These are phyloP conservation scores for Ischnura elegans DNA, from an alignment of 2,888 invertebrate species.

Conservation along the genomic window DNA sequence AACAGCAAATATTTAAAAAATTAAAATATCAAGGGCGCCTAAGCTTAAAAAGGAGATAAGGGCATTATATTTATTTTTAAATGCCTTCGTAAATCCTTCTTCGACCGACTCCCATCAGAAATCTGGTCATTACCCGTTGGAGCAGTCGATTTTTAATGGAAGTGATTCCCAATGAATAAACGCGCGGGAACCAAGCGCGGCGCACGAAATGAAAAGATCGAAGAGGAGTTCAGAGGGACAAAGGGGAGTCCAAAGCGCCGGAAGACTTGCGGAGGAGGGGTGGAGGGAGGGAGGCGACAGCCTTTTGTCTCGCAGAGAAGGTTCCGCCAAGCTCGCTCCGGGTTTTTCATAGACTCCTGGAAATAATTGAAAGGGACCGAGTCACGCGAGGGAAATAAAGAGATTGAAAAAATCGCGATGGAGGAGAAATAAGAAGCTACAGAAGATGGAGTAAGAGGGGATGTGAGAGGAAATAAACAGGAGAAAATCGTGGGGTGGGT, in stretches of 20 bases:
- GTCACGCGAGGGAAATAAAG: background rate
- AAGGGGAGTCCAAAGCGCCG: background rate
- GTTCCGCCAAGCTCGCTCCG: background rate
- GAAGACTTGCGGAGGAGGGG: background rate
- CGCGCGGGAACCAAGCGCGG: background rate
- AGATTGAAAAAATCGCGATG: slow-evolving; percentile 18
- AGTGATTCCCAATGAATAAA: background rate
- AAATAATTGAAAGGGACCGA: background rate
- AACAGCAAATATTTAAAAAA: background rate
- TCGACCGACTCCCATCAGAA: background rate
- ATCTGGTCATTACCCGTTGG: background rate
- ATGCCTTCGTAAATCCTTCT: background rate
- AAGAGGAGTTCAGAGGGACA: background rate
- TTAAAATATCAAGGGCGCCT: background rate
- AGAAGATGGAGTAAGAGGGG: background rate
- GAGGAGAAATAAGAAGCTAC: background rate
- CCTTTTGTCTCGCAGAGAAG: background rate
- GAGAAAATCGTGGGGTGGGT: background rate
- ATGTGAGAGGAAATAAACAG: background rate
- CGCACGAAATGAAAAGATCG: background rate
- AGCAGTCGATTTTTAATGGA: background rate
- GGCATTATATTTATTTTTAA: background rate
- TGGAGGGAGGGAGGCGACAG: background rate
- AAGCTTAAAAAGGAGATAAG: background rate
- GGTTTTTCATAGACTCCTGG: background rate